Percentiles rank a stretch among this genome's conserved stretches.
phyloP scores from a whole-genome alignment of 1,140 invertebrate genomes.

The Magallana angulata region DNA sequence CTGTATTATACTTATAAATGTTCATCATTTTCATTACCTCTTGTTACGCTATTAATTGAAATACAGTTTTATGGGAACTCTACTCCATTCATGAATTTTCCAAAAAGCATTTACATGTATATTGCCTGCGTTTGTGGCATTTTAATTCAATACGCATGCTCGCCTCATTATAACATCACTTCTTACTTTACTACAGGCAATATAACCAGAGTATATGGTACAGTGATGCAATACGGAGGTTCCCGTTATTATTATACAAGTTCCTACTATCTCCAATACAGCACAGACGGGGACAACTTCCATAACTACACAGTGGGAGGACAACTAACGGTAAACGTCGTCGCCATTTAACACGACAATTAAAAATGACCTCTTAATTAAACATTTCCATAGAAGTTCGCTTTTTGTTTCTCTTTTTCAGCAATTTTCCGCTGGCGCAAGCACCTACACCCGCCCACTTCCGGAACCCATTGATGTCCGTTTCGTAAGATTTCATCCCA shows the following conservation, averaged over 20 bases:
- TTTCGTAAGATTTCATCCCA: conserved; percentile 57
- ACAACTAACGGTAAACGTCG: conserved; percentile 47
- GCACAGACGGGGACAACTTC: conserved; percentile 60
- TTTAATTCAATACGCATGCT: too few relatives aligned
- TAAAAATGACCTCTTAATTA: not conserved
- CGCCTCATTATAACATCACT: too few relatives aligned
- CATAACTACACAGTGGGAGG: conserved; percentile 54
- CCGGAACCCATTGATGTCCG: conserved; percentile 50
- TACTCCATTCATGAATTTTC: too few relatives aligned
- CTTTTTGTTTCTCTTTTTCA: conserved; percentile 11
- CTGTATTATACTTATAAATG: too few relatives aligned
- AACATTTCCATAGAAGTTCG: too few relatives aligned
- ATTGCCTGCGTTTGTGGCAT: too few relatives aligned
- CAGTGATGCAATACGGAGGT: conserved; percentile 38
- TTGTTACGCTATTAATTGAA: too few relatives aligned
- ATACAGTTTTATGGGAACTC: too few relatives aligned
- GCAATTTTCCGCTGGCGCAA: conserved; percentile 40
- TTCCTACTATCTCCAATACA: conserved; percentile 57
- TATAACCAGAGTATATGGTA: not conserved
- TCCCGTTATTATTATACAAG: conserved; percentile 39
- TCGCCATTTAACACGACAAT: not conserved
- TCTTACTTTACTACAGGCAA: too few relatives aligned
- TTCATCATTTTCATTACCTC: too few relatives aligned
- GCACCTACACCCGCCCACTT: conserved; percentile 37
- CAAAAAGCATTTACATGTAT: too few relatives aligned